phyloP scores from a whole-genome alignment of 2,797 vertebrate species.

The Pseudochirops corinnae region DNA sequence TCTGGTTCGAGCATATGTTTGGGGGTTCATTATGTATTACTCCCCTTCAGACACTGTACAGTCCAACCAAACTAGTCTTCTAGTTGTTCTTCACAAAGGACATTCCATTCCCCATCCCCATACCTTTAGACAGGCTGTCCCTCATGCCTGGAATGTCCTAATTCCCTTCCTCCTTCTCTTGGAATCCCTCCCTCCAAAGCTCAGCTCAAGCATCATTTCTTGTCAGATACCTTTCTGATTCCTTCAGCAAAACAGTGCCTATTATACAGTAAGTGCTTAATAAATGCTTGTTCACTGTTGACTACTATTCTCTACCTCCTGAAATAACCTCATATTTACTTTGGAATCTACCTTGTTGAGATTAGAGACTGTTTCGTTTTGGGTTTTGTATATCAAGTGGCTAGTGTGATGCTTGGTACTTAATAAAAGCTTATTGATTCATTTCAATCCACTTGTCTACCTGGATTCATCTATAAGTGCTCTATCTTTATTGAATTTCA shows the following conservation, averaged over 20 bases:
- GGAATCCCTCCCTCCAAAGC: background rate
- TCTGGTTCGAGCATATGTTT: background rate
- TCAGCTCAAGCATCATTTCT: background rate
- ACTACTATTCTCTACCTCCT: background rate
- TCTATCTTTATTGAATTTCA: background rate
- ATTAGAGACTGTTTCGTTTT: background rate
- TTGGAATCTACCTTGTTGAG: background rate
- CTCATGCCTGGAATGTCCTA: background rate
- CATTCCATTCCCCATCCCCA: background rate
- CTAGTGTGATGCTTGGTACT: background rate
- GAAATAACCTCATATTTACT: background rate
- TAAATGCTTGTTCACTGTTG: background rate
- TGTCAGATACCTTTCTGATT: background rate
- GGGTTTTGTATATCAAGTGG: background rate
- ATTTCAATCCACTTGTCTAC: background rate
- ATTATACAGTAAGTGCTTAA: background rate
- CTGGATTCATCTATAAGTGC: background rate
- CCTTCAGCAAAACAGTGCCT: background rate
- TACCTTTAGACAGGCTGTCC: background rate
- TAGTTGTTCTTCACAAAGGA: background rate
- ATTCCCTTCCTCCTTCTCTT: background rate
- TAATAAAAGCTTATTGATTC: background rate
- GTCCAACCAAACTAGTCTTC: background rate
- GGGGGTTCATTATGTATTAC: background rate
- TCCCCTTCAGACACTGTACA: background rate